These are phyloP conservation scores for Petroica traversi DNA, from an alignment of 2,113 vertebrate genomes.

Conservation along the genomic window DNA sequence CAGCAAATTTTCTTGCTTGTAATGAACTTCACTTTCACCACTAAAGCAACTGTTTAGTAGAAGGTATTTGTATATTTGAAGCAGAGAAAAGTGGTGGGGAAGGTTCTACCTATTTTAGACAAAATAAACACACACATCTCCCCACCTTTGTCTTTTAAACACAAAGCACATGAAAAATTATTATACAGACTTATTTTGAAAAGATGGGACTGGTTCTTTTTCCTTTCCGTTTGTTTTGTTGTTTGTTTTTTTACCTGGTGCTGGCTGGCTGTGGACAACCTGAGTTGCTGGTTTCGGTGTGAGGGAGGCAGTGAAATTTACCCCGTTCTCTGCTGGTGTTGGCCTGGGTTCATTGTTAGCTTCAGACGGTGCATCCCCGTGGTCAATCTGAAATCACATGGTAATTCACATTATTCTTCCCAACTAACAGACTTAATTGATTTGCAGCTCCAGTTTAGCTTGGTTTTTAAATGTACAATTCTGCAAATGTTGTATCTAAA, in stretches of 20 bases:
- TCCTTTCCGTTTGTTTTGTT: neutral
- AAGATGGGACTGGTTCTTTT: neutral
- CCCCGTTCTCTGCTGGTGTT: constrained; percentile 89
- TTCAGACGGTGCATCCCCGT: constrained; percentile 83
- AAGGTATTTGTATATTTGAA: neutral
- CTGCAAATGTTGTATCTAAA: neutral
- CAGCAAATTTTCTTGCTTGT: neutral
- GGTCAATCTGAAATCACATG: constrained; percentile 78
- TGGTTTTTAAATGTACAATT: neutral
- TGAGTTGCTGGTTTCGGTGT: constrained; percentile 84
- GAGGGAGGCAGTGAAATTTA: constrained; percentile 82
- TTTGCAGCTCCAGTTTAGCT: neutral
- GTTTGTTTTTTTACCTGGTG: constrained; percentile 80
- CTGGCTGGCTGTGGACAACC: constrained; percentile 82
- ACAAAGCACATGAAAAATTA: neutral
- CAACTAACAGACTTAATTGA: neutral
- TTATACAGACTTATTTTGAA: neutral
- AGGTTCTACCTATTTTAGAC: neutral
- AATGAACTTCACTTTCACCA: neutral
- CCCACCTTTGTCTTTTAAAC: neutral
- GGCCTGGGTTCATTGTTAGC: constrained; percentile 81
- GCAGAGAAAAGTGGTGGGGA: neutral
- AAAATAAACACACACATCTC: neutral
- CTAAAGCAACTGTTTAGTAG: neutral
- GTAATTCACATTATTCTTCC: neutral